Conservation (phyloP, 2,797 vertebrate species). For the Cynopterus sphinx region DNA sequence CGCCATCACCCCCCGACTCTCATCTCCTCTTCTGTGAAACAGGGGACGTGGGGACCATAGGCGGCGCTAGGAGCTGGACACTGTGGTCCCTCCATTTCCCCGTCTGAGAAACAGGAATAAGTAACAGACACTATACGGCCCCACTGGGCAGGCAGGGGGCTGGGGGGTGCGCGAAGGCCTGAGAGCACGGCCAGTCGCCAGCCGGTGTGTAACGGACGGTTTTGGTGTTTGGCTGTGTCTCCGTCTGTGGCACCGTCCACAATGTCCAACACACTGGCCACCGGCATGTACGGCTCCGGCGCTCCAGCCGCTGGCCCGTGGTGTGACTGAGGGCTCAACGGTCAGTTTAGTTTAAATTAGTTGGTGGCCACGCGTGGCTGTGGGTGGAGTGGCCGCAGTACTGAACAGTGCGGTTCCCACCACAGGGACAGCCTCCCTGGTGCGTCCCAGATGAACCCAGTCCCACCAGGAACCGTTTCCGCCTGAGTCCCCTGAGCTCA, state of each 20-base stretch:
- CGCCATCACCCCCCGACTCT: not conserved
- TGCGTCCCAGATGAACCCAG: not conserved
- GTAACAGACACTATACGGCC: not conserved
- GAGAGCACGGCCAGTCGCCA: too few species aligned
- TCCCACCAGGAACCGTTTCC: not conserved
- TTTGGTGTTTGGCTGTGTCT: too few species aligned
- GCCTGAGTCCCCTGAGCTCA: not conserved
- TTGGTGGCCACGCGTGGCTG: not conserved
- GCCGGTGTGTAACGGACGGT: rapidly evolving
- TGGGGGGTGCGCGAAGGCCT: not conserved
- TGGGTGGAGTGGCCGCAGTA: not conserved
- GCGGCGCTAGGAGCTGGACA: not conserved
- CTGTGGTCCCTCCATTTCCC: not conserved
- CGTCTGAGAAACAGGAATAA: not conserved
- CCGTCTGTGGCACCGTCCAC: not conserved
- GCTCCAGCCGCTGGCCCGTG: not conserved
- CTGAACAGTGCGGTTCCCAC: not conserved
- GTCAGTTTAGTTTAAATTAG: not conserved
- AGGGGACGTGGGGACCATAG: not conserved
- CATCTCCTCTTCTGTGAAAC: not conserved
- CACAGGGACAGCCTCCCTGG: not conserved
- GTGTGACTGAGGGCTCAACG: not conserved
- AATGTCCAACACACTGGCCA: not conserved
- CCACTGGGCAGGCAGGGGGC: not conserved
- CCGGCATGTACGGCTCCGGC: rapidly evolving